Percentiles rank a stretch among this genome's conserved stretches.
Conservation (phyloP, 2,113 vertebrate genomes). For the Pampusana beccarii region DNA sequence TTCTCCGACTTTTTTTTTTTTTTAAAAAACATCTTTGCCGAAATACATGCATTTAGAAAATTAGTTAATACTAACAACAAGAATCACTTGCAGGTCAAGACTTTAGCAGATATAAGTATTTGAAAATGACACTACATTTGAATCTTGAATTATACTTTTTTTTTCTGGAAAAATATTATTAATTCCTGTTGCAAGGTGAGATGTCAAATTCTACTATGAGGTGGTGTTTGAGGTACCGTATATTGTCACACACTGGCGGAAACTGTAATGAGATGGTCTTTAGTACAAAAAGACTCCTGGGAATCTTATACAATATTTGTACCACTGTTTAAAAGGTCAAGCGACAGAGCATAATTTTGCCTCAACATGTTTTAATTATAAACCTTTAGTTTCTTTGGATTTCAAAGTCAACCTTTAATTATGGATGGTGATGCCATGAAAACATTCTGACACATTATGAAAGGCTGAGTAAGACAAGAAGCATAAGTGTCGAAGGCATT, state of each 20-base stretch:
- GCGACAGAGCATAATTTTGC: background rate
- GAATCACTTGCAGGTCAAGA: background rate
- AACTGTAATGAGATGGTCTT: background rate
- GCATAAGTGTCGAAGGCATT: background rate
- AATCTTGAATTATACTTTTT: background rate
- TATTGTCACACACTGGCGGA: background rate
- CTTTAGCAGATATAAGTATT: background rate
- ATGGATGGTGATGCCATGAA: background rate
- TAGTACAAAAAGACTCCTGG: background rate
- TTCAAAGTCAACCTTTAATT: background rate
- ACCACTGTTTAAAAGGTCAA: background rate
- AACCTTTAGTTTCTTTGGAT: background rate
- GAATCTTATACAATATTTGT: background rate
- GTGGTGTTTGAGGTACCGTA: fast-evolving
- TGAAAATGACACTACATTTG: background rate
- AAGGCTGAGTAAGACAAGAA: background rate
- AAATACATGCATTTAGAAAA: background rate
- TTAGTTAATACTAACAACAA: background rate
- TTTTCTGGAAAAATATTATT: background rate
- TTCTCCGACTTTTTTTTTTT: background rate
- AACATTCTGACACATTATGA: background rate
- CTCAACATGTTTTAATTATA: background rate
- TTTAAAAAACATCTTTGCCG: background rate
- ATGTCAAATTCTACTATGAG: background rate
- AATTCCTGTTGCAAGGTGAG: background rate